Evolutionary conservation across 2,797 vertebrate genomes (phyloP), one percentile per base, ranked within the genome.

Genomic region (Mycteria americana): DNA sequence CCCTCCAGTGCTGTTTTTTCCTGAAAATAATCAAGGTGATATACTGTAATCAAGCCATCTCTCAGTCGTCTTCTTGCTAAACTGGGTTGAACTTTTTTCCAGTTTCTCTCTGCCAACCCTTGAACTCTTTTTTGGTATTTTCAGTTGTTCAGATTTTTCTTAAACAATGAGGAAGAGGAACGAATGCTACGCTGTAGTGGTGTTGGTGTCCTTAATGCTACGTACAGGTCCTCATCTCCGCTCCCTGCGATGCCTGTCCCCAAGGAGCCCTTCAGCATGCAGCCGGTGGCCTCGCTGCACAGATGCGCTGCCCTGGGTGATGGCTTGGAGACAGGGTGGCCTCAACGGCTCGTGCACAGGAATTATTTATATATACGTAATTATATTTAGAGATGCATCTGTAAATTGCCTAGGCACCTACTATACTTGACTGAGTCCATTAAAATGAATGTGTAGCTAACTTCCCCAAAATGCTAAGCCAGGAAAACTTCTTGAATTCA

Each of bases 401-500:
- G 1, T 27, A 27, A 35, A 57, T 54, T 35, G 2, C 6, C 22
- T 3, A 1, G 0, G 33, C 30, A 25, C 25, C 54, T 3, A 1
- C 21, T 51, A 0, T 16, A 21, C 0, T 0, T 59, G 67, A 5
- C 37, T 1, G 51, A 69, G 7, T 18, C 64, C 8, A 0, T 14
- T 10, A 5, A 21, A 68, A 23, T 9, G 22, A 28, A 22, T 2
- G 0, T 1, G 2, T 3, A 37, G 28, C 31, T 41, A 11, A 39
- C 54, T 46, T 48, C n/a, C 35, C 91, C 37, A 28, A 77, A 92
- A 83, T 10, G 27, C 60, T 15, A 41, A 30, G 18, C 60, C 25
- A 37, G 63, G 80, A 15, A 37, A 27, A n/a, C 8, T 5, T 41
- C 67, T 60, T 46, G 2, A 53, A 30, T 48, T 35, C 57, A n/a